Conservation (phyloP, 2,113 vertebrate genomes). For the Mobula hypostoma region DNA sequence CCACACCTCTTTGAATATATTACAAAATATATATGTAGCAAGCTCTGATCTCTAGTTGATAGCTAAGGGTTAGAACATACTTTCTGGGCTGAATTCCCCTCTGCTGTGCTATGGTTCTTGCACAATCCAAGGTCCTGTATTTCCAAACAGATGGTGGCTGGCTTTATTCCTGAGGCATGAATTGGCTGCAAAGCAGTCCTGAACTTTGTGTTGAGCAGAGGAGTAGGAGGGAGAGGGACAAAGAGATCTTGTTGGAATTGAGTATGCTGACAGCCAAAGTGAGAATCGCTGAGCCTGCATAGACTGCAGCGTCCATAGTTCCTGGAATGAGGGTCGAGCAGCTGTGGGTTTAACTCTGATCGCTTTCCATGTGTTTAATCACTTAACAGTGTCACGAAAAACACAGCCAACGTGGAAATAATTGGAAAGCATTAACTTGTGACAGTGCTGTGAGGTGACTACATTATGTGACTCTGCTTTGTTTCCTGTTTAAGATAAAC, state of each 20-base stretch:
- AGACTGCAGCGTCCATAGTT: slow-evolving; percentile 42
- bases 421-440: not conserved
- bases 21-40: too few species aligned
- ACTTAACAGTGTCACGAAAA: not conserved
- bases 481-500: not conserved
- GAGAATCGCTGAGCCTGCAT: slow-evolving; percentile 42
- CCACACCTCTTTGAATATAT: too few species aligned
- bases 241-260: not conserved
- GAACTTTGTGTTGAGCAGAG: not conserved
- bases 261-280: slow-evolving; percentile 38
- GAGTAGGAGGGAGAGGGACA: not conserved
- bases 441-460: not conserved
- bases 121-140: not conserved
- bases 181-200: too few species aligned
- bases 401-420: not conserved
- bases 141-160: not conserved
- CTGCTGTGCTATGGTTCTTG: not conserved
- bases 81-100: not conserved
- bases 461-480: not conserved
- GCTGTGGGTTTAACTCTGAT: slow-evolving; percentile 46
- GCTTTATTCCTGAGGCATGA: not conserved
- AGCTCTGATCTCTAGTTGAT: not conserved
- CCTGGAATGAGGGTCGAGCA: slow-evolving; percentile 48
- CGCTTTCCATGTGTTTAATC: slow-evolving; percentile 21
- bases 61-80: not conserved